These are phyloP conservation scores for Deilephila elpenor DNA, from an alignment of 2,888 invertebrate genomes.

Conservation along the genomic window DNA sequence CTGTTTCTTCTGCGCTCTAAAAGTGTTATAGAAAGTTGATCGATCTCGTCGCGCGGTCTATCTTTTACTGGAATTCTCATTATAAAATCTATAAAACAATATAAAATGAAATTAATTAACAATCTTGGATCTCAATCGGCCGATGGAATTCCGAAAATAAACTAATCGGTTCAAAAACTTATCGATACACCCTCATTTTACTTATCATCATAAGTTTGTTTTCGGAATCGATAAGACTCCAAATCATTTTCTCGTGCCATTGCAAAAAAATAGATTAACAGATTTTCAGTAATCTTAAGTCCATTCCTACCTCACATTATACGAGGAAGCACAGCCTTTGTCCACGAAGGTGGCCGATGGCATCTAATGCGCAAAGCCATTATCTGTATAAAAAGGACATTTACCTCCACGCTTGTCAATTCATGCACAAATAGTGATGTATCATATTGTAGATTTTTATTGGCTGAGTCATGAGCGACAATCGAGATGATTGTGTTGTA, in stretches of 20 bases:
- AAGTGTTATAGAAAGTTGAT: neutral
- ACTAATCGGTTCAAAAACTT: no score
- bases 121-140: neutral
- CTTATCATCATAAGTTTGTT: no score
- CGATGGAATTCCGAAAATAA: no score
- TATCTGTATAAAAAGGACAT: conserved; percentile 6
- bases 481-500: conserved; percentile 25
- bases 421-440: conserved; percentile 16
- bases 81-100: neutral
- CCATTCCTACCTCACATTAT: no score
- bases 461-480: conserved; percentile 14
- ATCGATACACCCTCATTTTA: no score
- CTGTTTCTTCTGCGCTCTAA: neutral
- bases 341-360: neutral
- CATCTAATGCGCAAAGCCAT: neutral
- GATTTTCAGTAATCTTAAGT: no score
- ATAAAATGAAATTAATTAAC: neutral
- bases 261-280: no score
- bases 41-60: neutral
- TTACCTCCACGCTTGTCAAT: conserved; percentile 13
- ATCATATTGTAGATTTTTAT: conserved; percentile 20
- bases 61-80: neutral
- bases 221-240: no score
- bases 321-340: neutral
- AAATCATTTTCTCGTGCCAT: no score